Conservation (phyloP, 2,888 invertebrate species). For the Zele albiditarsus region DNA sequence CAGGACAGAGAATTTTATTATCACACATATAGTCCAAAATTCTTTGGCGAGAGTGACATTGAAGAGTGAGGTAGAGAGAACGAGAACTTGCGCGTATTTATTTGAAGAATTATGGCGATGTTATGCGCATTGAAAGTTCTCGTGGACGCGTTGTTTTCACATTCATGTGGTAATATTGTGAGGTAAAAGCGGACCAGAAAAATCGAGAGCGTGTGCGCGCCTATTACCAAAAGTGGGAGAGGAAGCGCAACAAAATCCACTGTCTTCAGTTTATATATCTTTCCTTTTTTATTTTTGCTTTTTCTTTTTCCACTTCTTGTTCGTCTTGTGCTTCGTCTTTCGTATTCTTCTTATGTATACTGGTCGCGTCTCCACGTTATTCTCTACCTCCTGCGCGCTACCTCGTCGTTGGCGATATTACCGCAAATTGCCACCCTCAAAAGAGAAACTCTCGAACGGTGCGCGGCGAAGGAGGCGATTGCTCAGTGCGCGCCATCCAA, state of each 20-base stretch:
- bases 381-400: slow-evolving; percentile 51
- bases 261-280: background rate
- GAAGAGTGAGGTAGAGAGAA: too few relatives aligned
- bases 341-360: slow-evolving; percentile 22
- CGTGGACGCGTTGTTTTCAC: slow-evolving; percentile 22
- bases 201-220: slow-evolving; percentile 47
- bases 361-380: slow-evolving; percentile 20
- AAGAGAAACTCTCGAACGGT: slow-evolving; percentile 57
- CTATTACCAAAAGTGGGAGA: slow-evolving; percentile 50
- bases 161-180: slow-evolving; percentile 6
- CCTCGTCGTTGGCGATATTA: slow-evolving; percentile 71
- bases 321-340: background rate
- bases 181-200: slow-evolving; percentile 27
- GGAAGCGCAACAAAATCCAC: slow-evolving; percentile 47
- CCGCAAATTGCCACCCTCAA: slow-evolving; percentile 73
- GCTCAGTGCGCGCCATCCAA: slow-evolving; percentile 57
- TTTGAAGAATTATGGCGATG: too few relatives aligned
- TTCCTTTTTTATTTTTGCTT: slow-evolving; percentile 5
- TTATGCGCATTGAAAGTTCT: background rate
- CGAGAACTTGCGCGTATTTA: too few relatives aligned
- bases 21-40: too few relatives aligned
- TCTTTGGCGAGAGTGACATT: too few relatives aligned
- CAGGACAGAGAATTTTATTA: too few relatives aligned
- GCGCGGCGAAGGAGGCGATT: slow-evolving; percentile 53
- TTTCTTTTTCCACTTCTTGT: background rate